Evolutionary conservation across 1,140 invertebrate genomes (phyloP).

Genomic region (Elysia chlorotica): DNA sequence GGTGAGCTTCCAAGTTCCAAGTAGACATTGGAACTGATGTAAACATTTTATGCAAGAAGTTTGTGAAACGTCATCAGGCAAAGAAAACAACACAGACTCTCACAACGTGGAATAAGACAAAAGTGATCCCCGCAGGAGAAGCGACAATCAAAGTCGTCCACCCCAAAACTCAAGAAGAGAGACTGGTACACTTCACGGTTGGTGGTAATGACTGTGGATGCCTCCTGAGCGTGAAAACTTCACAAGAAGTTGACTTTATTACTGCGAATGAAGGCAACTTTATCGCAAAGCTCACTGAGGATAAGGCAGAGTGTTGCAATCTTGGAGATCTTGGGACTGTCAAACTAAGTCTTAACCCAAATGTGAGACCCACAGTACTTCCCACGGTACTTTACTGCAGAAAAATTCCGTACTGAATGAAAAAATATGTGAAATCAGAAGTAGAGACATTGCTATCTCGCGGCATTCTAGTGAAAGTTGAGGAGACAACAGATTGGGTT

Average conservation of each 20-base stretch:
- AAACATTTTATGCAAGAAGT: background rate
- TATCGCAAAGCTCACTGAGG: background rate
- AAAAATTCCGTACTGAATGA: background rate
- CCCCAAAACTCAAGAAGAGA: background rate
- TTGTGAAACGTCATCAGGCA: background rate
- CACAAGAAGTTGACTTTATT: background rate
- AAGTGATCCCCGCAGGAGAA: background rate
- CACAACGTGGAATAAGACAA: background rate
- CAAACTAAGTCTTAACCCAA: background rate
- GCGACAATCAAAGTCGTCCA: background rate
- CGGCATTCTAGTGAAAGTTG: background rate
- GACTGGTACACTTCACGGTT: background rate
- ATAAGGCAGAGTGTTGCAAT: no score
- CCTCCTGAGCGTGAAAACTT: background rate
- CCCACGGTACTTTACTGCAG: no score
- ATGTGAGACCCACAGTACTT: background rate
- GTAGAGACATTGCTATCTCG: background rate
- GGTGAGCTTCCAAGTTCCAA: no score
- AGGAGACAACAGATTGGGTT: conserved; percentile 31
- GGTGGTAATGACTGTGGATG: background rate
- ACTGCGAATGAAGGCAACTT: background rate
- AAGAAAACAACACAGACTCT: background rate
- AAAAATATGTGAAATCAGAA: background rate
- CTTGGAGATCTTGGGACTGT: background rate
- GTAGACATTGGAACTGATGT: background rate